A percentile compares a stretch with the other conserved stretches of the same genome.
These are phyloP conservation scores for Drosophila ananassae DNA, from an alignment of 1,140 invertebrate genomes.

Conservation along the genomic window DNA sequence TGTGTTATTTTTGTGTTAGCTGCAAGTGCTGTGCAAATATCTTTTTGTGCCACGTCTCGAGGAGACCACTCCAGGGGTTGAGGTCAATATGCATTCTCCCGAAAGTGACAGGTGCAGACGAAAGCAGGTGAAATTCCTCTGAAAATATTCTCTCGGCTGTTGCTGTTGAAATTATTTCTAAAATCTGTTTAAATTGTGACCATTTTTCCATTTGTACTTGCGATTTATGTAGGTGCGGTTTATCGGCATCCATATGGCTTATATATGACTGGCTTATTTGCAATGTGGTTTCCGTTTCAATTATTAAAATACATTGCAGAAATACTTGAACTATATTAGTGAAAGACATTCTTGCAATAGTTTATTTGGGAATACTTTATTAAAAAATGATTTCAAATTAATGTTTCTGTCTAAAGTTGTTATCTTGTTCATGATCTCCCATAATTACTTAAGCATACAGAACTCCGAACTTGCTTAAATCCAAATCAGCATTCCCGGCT, in stretches of 20 bases:
- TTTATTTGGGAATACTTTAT: background rate
- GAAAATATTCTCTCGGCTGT: constrained; percentile 1
- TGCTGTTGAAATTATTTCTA: constrained; percentile 23
- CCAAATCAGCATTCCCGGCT: background rate
- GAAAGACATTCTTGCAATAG: background rate
- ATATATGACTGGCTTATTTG: background rate
- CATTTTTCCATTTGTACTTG: background rate
- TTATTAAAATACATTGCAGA: background rate
- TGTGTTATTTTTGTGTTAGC: constrained; percentile 54
- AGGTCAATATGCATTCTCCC: constrained; percentile 40
- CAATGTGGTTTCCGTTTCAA: background rate
- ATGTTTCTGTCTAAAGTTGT: too few species aligned
- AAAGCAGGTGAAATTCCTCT: constrained; percentile 11
- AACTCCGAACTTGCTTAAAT: background rate
- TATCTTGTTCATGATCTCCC: too few species aligned
- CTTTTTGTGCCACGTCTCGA: constrained; percentile 44
- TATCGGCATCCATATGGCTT: background rate
- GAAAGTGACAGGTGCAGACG: constrained; percentile 37
- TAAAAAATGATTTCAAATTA: too few species aligned
- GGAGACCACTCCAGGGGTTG: constrained; percentile 32
- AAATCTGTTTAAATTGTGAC: constrained; percentile 13
- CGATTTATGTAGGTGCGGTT: constrained; percentile 11
- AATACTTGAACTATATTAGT: background rate
- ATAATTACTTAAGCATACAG: background rate
- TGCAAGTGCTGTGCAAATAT: constrained; percentile 65